Evolutionary conservation across 1,140 invertebrate species (phyloP).

Genomic region (Drosophila persimilis): DNA sequence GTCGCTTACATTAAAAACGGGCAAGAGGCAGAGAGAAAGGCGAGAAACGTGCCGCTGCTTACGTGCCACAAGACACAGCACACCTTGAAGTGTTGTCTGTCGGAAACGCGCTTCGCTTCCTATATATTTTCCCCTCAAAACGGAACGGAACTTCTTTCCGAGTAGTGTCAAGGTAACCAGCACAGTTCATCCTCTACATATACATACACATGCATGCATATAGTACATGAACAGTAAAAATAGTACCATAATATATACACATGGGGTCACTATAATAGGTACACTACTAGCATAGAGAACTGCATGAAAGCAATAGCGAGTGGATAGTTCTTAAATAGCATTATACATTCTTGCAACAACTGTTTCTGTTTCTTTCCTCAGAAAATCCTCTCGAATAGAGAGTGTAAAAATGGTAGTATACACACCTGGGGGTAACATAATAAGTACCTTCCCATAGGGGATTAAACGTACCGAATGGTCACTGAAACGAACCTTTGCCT

Average conservation of each 20-base stretch:
- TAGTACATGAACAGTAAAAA: conserved; percentile 16
- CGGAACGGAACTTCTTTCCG: conserved; percentile 44
- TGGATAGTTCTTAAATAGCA: too few relatives aligned
- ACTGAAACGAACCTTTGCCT: too few relatives aligned
- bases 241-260: neutral
- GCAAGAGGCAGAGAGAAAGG: neutral
- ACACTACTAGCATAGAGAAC: too few relatives aligned
- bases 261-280: too few relatives aligned
- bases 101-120: conserved; percentile 42
- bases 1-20: conserved; percentile 24
- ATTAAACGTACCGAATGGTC: neutral
- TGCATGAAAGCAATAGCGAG: too few relatives aligned
- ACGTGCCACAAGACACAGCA: conserved; percentile 36
- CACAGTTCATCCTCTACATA: neutral
- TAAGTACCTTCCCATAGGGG: too few relatives aligned
- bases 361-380: too few relatives aligned
- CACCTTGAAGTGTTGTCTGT: conserved; percentile 50
- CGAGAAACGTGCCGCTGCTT: conserved; percentile 23
- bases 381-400: too few relatives aligned
- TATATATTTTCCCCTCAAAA: conserved; percentile 33
- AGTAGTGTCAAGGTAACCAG: conserved; percentile 50
- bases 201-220: conserved; percentile 8
- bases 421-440: too few relatives aligned
- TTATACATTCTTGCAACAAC: too few relatives aligned
- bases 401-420: too few relatives aligned